Conservation (phyloP, 2,113 vertebrate species). For the Anhinga anhinga region DNA sequence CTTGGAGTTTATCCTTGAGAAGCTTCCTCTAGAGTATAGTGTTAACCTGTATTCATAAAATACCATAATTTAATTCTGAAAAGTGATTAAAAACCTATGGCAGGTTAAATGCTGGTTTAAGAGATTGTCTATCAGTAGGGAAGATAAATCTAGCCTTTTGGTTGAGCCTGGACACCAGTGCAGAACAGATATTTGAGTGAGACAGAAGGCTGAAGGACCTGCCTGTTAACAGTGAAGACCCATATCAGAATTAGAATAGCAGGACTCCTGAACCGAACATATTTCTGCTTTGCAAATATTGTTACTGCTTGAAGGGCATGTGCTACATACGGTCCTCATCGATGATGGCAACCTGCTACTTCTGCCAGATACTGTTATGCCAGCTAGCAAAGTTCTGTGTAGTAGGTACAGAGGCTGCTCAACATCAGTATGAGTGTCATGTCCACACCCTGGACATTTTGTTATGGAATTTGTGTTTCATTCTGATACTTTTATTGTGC, state of each 20-base stretch:
- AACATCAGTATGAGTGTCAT: not conserved
- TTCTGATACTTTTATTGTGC: not conserved
- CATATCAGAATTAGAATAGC: not conserved
- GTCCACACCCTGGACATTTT: rapidly evolving
- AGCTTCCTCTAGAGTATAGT: not conserved
- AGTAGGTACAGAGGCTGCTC: not conserved
- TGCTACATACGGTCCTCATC: not conserved
- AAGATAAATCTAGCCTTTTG: not conserved
- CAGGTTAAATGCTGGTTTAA: not conserved
- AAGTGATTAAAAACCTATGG: not conserved
- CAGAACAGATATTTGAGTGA: not conserved
- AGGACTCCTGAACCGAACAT: not conserved
- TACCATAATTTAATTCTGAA: not conserved
- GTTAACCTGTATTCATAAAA: not conserved
- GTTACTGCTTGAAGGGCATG: not conserved
- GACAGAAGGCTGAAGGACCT: not conserved
- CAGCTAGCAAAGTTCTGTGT: not conserved
- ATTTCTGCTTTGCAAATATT: not conserved
- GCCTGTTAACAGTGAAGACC: not conserved
- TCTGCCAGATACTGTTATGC: not conserved
- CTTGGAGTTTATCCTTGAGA: not conserved
- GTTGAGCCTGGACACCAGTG: not conserved
- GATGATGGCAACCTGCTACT: not conserved
- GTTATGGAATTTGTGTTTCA: not conserved
- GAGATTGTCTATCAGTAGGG: not conserved